These are phyloP conservation scores for Tipula helvola DNA, from an alignment of 2,888 invertebrate genomes.

Conservation along the genomic window DNA sequence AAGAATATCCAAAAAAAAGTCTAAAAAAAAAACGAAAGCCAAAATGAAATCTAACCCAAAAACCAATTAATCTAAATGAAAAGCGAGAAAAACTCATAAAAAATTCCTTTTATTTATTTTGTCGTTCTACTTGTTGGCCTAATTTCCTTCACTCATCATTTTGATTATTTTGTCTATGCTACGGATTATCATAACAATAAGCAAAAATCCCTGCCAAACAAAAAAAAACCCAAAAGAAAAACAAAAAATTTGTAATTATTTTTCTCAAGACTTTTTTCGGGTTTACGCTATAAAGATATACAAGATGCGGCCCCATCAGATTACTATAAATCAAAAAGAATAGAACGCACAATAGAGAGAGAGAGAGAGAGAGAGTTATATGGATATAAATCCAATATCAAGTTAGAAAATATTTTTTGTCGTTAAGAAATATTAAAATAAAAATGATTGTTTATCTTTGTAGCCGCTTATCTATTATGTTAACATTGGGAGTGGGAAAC, in stretches of 20 bases:
- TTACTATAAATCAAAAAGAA: not conserved
- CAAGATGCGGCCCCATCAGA: not conserved
- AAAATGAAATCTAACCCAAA: not conserved
- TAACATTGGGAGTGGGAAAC: no score
- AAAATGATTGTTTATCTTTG: not conserved
- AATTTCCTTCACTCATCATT: not conserved
- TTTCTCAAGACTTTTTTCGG: not conserved
- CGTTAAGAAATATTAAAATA: not conserved
- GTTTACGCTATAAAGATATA: not conserved
- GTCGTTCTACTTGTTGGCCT: not conserved
- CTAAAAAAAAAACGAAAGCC: not conserved
- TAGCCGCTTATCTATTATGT: no score
- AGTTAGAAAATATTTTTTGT: not conserved
- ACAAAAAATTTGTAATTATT: not conserved
- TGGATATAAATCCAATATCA: not conserved
- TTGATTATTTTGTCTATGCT: not conserved
- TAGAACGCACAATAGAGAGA: no score
- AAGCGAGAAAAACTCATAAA: constrained; percentile 4
- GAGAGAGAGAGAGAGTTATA: not conserved
- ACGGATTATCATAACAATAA: not conserved
- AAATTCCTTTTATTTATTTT: not conserved
- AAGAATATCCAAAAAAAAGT: not conserved
- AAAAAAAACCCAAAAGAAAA: no score
- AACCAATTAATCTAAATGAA: constrained; percentile 4
- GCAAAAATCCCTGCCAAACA: not conserved